Base-by-base conservation (phyloP, 1,140 invertebrate species). In the Sycophila sp. region DNA sequence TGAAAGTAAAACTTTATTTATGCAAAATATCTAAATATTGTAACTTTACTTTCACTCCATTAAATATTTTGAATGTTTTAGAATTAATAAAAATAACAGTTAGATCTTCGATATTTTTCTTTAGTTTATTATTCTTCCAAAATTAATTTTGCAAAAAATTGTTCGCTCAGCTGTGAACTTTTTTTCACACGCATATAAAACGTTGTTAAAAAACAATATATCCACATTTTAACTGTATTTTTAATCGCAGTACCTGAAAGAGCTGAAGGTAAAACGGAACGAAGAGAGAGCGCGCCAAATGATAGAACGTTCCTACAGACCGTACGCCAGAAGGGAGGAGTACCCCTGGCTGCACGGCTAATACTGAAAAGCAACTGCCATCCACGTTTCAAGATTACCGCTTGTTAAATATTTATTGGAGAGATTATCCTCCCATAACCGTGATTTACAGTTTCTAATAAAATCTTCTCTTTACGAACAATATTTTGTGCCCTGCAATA, bases 351-450 rank as follows among this genome's bases (percentile, higher is more conserved):
- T 60, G 36, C 17, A 24, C n/a, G 53, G 17, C 32, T 56, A 56
- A 56, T n/a, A n/a, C n/a, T 56, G 53, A 56, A 56, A 34, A 30
- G 53, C 6, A 53, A 26, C 49, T 53, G 24, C 49, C 49, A n/a
- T n/a, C n/a, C n/a, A n/a, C n/a, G n/a, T n/a, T n/a, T n/a, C n/a
- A n/a, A n/a, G n/a, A n/a, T n/a, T n/a, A n/a, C n/a, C n/a, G n/a
- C n/a, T n/a, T n/a, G 26, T 55, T 55, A 30, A 55, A 55, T 17
- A 32, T 32, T 55, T 55, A 28, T 28, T 32, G 26, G 15, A 17
- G 51, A 10, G n/a, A 55, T 55, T 55, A 32, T 55, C 49, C 26
- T 11, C 6, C 6, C 11, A 28, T 47, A 19, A 19, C 47, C 47
- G 17, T 17, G n/a, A n/a, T n/a, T n/a, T n/a, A n/a, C n/a, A n/a